Evolutionary conservation across 2,113 vertebrate genomes (phyloP).

Genomic region (Pseudorasbora parva): DNA sequence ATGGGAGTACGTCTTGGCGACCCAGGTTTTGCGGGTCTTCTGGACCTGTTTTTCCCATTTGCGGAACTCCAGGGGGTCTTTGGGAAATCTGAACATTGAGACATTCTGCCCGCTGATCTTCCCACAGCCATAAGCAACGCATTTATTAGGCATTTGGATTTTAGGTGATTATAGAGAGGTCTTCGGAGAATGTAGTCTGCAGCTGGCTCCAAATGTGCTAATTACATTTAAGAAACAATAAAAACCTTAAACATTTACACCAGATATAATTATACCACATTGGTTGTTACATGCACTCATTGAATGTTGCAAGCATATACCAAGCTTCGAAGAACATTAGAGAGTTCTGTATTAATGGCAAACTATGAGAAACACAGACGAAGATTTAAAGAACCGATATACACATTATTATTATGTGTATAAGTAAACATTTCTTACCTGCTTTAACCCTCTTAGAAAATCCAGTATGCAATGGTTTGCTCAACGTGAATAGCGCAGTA

Average conservation of each 20-base stretch:
- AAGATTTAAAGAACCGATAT: background rate
- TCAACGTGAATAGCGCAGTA: background rate
- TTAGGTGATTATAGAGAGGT: background rate
- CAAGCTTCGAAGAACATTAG: background rate
- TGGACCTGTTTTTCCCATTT: conserved; percentile 82
- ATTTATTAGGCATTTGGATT: conserved; percentile 71
- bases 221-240: background rate
- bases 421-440: background rate
- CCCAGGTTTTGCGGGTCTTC: conserved; percentile 69
- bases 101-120: conserved; percentile 72
- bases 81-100: conserved; percentile 75
- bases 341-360: background rate
- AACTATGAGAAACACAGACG: background rate
- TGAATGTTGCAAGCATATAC: background rate
- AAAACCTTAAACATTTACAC: background rate
- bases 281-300: background rate
- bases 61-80: conserved; percentile 68
- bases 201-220: background rate
- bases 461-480: background rate
- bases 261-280: background rate
- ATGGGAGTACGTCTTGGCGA: conserved; percentile 66
- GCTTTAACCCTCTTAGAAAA: background rate
- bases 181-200: background rate
- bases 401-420: background rate
- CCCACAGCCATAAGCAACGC: conserved; percentile 76